Conservation (phyloP, 2,113 vertebrate species). For the Tautogolabrus adspersus region DNA sequence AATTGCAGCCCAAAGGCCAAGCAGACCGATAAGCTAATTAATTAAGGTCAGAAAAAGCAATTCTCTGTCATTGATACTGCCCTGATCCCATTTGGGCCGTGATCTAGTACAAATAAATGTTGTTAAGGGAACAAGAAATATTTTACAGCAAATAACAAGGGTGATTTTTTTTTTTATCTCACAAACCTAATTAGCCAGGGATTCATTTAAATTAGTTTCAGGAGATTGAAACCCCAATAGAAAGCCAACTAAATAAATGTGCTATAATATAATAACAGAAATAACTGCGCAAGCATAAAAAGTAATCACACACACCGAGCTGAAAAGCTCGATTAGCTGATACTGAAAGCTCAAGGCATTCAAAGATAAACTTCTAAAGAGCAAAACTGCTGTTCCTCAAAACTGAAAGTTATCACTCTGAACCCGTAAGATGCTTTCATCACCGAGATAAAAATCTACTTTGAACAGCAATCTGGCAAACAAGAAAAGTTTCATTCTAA, state of each 20-base stretch:
- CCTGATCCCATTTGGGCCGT: conserved; percentile 44
- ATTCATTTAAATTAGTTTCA: neutral
- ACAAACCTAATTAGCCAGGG: conserved; percentile 3
- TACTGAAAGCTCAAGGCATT: neutral
- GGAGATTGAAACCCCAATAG: neutral
- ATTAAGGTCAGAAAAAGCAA: conserved; percentile 61
- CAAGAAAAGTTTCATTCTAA: neutral
- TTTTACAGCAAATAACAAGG: conserved; percentile 21
- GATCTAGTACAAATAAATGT: conserved; percentile 46
- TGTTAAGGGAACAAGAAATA: conserved; percentile 38
- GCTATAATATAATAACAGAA: neutral
- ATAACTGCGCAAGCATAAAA: neutral
- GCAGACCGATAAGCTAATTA: conserved; percentile 63
- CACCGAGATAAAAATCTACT: neutral
- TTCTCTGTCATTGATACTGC: conserved; percentile 51
- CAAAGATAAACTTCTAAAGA: neutral
- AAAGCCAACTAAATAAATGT: neutral
- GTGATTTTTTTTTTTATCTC: conserved; percentile 2
- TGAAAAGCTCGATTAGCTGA: neutral
- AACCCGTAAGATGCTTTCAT: conserved; percentile 1
- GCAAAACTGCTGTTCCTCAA: neutral
- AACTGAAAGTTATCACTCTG: neutral
- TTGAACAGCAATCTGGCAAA: neutral
- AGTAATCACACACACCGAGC: neutral
- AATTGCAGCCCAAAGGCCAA: conserved; percentile 67